phyloP scores from a whole-genome alignment of 1,140 invertebrate genomes.

The Hermatobates lingyangjiaoensis region DNA sequence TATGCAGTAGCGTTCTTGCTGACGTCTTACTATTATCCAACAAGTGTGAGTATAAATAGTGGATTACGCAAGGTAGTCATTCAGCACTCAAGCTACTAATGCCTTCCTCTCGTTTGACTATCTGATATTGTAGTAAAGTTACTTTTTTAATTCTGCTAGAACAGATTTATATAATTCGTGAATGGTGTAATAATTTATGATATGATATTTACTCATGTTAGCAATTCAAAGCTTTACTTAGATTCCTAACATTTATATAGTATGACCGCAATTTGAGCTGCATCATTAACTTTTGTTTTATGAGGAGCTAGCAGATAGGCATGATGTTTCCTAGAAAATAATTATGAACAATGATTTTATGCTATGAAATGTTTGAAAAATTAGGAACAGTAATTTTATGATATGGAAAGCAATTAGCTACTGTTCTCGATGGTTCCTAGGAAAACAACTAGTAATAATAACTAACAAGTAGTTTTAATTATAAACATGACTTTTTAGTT shows the following conservation, averaged over 20 bases:
- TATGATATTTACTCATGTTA: background rate
- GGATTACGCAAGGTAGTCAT: background rate
- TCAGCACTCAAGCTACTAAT: background rate
- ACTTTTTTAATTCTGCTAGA: background rate
- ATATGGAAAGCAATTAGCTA: too few species aligned
- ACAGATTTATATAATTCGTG: background rate
- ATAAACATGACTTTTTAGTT: too few species aligned
- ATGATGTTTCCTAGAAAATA: too few species aligned
- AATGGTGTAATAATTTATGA: too few species aligned
- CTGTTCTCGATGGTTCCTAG: too few species aligned
- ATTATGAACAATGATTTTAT: too few species aligned
- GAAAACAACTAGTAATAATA: too few species aligned
- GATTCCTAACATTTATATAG: background rate
- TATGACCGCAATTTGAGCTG: background rate
- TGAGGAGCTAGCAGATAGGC: too few species aligned
- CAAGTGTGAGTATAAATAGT: slow-evolving; percentile 35
- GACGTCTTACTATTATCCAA: slow-evolving; percentile 45
- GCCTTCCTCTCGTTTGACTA: background rate
- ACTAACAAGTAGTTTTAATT: too few species aligned
- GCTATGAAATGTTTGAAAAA: too few species aligned
- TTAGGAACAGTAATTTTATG: too few species aligned
- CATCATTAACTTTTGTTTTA: background rate
- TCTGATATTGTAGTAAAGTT: background rate
- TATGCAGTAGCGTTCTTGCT: slow-evolving; percentile 47
- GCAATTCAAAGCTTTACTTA: background rate